Evolutionary conservation across 2,888 invertebrate genomes (phyloP).

Genomic region (Sialis fuliginosa): DNA sequence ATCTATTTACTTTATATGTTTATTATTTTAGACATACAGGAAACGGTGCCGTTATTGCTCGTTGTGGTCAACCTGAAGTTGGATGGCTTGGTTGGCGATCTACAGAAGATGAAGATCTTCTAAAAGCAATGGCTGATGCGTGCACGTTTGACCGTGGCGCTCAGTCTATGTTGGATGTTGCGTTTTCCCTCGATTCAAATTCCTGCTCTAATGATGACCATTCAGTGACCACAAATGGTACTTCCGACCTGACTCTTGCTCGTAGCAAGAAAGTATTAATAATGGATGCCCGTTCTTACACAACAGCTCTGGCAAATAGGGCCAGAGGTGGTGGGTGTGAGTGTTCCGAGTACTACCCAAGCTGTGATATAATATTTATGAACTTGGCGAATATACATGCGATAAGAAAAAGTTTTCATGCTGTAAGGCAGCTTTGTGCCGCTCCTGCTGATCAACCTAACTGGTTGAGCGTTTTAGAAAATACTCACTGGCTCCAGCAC

Average conservation of each 20-base stretch:
- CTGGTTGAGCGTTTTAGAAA: conserved; percentile 78
- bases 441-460: conserved; percentile 62
- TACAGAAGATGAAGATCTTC: conserved; percentile 70
- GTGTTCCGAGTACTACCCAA: conserved; percentile 86
- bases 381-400: conserved; percentile 93
- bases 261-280: conserved; percentile 56
- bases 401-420: conserved; percentile 82
- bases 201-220: no score
- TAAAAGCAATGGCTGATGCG: conserved; percentile 68
- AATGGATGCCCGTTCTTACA: conserved; percentile 89
- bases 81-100: conserved; percentile 92
- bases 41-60: conserved; percentile 84
- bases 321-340: conserved; percentile 96
- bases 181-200: neutral
- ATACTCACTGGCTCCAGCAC: conserved; percentile 82
- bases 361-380: conserved; percentile 94
- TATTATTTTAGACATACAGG: conserved; percentile 42
- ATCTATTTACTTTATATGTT: conserved; percentile 9
- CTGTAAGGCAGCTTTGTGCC: conserved; percentile 62
- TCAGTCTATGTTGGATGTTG: conserved; percentile 22
- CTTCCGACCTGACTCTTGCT: conserved; percentile 9
- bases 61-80: conserved; percentile 89
- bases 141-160: conserved; percentile 52
- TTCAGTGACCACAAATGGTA: no score
- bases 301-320: conserved; percentile 90